Evolutionary conservation across 1,140 invertebrate species (phyloP).

Genomic region (Hylaeus volcanicus): DNA sequence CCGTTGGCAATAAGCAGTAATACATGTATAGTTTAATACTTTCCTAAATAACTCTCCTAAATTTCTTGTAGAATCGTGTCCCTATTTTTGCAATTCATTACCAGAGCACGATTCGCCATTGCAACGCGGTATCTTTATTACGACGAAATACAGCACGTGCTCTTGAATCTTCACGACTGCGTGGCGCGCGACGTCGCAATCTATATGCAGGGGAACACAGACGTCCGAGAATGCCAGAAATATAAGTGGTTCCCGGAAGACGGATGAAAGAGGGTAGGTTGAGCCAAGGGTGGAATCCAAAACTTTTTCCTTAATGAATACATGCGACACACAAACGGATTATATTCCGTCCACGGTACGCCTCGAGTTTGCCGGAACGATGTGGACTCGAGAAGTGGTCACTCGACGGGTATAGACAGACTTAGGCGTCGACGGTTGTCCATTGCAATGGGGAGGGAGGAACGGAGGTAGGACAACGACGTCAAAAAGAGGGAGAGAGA

Average conservation of each 20-base stretch:
- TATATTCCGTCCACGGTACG: slow-evolving; percentile 29
- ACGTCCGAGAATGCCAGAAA: background rate
- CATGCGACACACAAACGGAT: slow-evolving; percentile 37
- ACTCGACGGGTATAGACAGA: slow-evolving; percentile 45
- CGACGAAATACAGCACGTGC: background rate
- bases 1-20: no score
- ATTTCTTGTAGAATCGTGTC: background rate
- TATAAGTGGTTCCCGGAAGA: slow-evolving; percentile 10
- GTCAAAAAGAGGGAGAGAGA: slow-evolving; percentile 68
- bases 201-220: background rate
- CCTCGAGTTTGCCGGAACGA: slow-evolving; percentile 50
- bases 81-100: background rate
- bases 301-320: slow-evolving; percentile 44
- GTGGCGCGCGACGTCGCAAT: background rate
- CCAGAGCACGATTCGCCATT: no score
- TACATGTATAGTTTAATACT: no score
- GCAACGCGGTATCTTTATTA: background rate
- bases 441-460: slow-evolving; percentile 26
- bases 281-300: slow-evolving; percentile 2
- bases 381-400: slow-evolving; percentile 51
- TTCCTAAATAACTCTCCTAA: no score
- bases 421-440: slow-evolving; percentile 55
- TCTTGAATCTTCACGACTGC: background rate
- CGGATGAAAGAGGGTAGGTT: background rate
- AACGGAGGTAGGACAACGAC: slow-evolving; percentile 56